Base-by-base conservation (phyloP, 2,113 vertebrate species). In the Ornithorhynchus anatinus region DNA sequence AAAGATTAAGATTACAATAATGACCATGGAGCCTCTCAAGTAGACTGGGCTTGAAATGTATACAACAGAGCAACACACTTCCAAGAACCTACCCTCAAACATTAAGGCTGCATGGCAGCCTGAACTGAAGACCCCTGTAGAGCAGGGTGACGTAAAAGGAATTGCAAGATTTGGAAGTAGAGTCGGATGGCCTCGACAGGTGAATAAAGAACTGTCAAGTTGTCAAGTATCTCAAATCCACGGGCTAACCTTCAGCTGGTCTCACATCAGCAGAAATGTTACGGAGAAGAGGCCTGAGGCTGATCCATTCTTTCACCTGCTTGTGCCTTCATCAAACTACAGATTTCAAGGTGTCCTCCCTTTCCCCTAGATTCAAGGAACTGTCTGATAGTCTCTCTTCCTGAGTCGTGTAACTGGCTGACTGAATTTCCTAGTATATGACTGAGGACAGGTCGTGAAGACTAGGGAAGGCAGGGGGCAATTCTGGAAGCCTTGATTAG, bases 291-390 rank as follows among this genome's bases (percentile, higher is more conserved):
- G 25, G 15, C 4, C 8, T 16, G 45, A 17, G 15, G 7, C 8
- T 16, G 45, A 17, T 29, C 45, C 45, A 27, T 4, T 20, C 15
- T 27, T 71, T 42, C 1, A 0, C 60, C 65, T 73, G 77, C 57
- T 43, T 59, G 59, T 70, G 50, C 48, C 64, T 64, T 78, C 57
- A 75, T 45, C 67, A 73, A 16, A 29, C 29, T 42, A 72, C 72
- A 69, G 70, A 79, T 60, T 10, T 2, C 66, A 52, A 11, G 0
- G 29, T 70, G 66, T 27, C 8, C 22, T 33, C 19, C 11, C 47
- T 38, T 40, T 6, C n/a, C 13, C 7, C 32, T 23, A 3, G 11
- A 36, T 37, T 20, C 27, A 6, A 36, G 29, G n/a, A 27, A 33
- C 47, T 52, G 10, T 29, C 27, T 64, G 25, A 64, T n/a, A n/a